Evolutionary conservation across 2,797 vertebrate species (phyloP), one percentile per base, ranked within the genome.

Genomic region (Tapera naevia): DNA sequence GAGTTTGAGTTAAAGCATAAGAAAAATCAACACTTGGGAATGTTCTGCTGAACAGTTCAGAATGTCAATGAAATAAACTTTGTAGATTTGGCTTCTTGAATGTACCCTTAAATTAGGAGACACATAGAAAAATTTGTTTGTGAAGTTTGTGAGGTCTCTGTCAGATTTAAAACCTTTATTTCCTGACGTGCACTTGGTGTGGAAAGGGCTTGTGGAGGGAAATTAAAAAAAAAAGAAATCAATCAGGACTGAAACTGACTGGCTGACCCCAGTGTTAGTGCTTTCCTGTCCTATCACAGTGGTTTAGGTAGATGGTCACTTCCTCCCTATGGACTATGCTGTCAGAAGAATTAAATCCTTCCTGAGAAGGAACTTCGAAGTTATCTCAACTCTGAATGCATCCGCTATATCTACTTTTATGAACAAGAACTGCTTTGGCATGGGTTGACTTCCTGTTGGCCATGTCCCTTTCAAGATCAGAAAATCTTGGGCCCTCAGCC

Each of bases 401-500:
- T 95, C 92, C 71, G 70, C 57, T 95, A 0, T 16, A 61, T 92
- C 75, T 93, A 18, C 89, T 91, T 48, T 54, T 27, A 64, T 54
- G 91, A 88, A 43, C 91, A 91, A 66, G 85, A 81, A 33, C 79
- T 87, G 2, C 66, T 64, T 93, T 81, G 91, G 91, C 85, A 53
- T 89, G 92, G 57, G 37, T 51, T 67, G 62, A 9, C 64, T 94
- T 97, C 92, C 94, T 91, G 60, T 86, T 67, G 71, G 41, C 70
- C 43, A 25, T 53, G 58, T 43, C 66, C 33, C 64, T 93, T 89
- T 89, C 66, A 75, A 91, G 82, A 95, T 91, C 54, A 73, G 72
- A 88, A 86, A 41, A 57, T 86, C 85, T 89, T 89, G 92, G 89
- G 92, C 94, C 28, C 33, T 84, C 54, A 84, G 94, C 93, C 93